Evolutionary conservation across 2,888 invertebrate species (phyloP).

Genomic region (Ophioninae sp.): DNA sequence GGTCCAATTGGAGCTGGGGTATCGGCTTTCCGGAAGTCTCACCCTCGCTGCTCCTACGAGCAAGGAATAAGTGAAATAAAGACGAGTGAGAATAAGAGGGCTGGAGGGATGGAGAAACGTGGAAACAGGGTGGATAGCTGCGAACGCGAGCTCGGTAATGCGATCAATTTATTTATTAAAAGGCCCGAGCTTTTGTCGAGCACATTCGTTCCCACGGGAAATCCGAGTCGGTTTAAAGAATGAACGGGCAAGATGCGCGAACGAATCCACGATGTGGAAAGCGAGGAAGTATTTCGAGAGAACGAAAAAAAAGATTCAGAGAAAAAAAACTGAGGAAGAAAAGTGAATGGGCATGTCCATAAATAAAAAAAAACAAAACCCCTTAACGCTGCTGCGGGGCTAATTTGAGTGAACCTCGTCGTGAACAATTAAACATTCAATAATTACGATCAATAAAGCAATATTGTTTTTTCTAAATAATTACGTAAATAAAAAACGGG

Average conservation of each 20-base stretch:
- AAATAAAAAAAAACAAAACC: not conserved
- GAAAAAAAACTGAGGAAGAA: not conserved
- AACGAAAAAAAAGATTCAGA: not conserved
- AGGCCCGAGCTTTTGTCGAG: slow-evolving; percentile 72
- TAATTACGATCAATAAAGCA: too few relatives aligned
- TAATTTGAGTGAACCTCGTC: not conserved
- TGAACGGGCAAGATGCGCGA: slow-evolving; percentile 47
- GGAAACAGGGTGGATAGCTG: slow-evolving; percentile 21
- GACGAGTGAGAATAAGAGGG: slow-evolving; percentile 21
- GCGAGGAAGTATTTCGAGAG: slow-evolving; percentile 46
- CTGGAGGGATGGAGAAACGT: slow-evolving; percentile 24
- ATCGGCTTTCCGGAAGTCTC: slow-evolving; percentile 73
- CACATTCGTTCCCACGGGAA: slow-evolving; percentile 74
- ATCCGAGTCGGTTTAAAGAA: slow-evolving; percentile 72
- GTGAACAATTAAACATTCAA: too few relatives aligned
- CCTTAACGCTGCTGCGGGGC: not conserved
- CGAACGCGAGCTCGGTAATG: slow-evolving; percentile 66
- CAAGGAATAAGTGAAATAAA: slow-evolving; percentile 36
- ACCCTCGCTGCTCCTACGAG: slow-evolving; percentile 20
- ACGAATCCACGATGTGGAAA: slow-evolving; percentile 25
- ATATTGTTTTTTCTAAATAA: too few relatives aligned
- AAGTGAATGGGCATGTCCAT: not conserved
- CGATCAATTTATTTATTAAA: slow-evolving; percentile 77
- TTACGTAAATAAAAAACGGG: too few relatives aligned
- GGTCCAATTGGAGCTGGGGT: slow-evolving; percentile 69